phyloP scores from a whole-genome alignment of 2,888 invertebrate genomes.

The Fragum sueziense region DNA sequence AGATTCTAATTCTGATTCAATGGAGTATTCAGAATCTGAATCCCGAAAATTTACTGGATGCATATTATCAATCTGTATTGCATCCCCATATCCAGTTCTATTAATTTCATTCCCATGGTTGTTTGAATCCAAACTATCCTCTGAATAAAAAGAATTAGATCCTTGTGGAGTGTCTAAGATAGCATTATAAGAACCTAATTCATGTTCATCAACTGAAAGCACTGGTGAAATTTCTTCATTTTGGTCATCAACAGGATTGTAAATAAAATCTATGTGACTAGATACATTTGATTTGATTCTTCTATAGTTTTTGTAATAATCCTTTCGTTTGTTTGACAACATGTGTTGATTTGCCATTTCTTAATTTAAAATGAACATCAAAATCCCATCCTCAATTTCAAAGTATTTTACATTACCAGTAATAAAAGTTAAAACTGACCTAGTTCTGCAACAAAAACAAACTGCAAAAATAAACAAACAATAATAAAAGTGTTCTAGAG shows the following conservation, averaged over 20 bases:
- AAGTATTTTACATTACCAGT: too few relatives aligned
- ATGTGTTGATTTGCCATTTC: not conserved
- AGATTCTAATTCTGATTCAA: constrained; percentile 8
- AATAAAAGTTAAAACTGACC: too few relatives aligned
- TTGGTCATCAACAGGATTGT: not conserved
- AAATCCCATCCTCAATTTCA: too few relatives aligned
- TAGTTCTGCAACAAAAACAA: too few relatives aligned
- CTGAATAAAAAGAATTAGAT: not conserved
- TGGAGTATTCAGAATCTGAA: not conserved
- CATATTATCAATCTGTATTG: not conserved
- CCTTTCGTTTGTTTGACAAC: not conserved
- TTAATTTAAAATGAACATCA: too few relatives aligned
- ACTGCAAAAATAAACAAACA: too few relatives aligned
- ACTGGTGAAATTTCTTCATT: not conserved
- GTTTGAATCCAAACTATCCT: not conserved
- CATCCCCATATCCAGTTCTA: not conserved
- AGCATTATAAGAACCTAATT: not conserved
- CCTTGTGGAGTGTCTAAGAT: not conserved
- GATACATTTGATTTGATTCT: not conserved
- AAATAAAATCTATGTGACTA: not conserved
- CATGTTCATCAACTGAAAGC: too few relatives aligned
- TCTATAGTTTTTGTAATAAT: not conserved
- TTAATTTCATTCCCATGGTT: not conserved
- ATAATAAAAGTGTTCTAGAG: too few relatives aligned
- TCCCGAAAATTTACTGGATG: not conserved